A percentile compares a stretch with the other conserved stretches of the same genome.
phyloP scores from a whole-genome alignment of 2,888 invertebrate species.

The Magallana nippona region DNA sequence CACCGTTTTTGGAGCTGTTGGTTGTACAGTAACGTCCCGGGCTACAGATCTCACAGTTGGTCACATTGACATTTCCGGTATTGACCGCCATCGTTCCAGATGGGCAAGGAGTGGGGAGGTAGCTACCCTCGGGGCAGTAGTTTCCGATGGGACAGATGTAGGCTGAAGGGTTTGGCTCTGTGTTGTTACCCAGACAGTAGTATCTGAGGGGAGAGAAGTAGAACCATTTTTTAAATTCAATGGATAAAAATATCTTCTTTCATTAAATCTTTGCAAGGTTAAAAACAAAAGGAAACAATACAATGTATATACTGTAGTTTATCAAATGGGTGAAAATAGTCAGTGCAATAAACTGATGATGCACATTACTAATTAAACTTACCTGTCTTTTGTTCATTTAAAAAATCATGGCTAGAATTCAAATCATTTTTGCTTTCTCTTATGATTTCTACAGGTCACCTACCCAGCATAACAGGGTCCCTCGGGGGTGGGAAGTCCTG shows the following conservation, averaged over 20 bases:
- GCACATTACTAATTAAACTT: not conserved
- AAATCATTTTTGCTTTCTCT: not conserved
- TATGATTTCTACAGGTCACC: conserved; percentile 38
- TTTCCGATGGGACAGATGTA: conserved; percentile 76
- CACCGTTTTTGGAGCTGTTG: conserved; percentile 74
- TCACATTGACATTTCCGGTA: conserved; percentile 70
- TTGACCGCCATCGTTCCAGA: conserved; percentile 75
- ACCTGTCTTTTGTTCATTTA: not conserved
- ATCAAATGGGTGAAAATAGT: too few species aligned
- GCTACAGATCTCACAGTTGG: conserved; percentile 74
- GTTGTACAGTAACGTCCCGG: conserved; percentile 76
- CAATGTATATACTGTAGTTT: too few species aligned
- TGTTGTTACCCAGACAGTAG: conserved; percentile 77
- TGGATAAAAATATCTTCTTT: too few species aligned
- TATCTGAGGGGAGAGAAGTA: conserved; percentile 58
- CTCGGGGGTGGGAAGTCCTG: conserved; percentile 73
- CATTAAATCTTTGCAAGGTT: too few species aligned
- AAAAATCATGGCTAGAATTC: not conserved
- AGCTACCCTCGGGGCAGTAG: conserved; percentile 77
- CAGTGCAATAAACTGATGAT: too few species aligned
- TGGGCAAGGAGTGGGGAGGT: conserved; percentile 71
- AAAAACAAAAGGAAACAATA: too few species aligned
- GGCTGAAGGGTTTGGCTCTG: conserved; percentile 69
- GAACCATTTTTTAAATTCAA: too few species aligned
- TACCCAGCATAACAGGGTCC: conserved; percentile 77